phyloP scores from a whole-genome alignment of 2,888 invertebrate species.

The Neoitamus cyanurus region DNA sequence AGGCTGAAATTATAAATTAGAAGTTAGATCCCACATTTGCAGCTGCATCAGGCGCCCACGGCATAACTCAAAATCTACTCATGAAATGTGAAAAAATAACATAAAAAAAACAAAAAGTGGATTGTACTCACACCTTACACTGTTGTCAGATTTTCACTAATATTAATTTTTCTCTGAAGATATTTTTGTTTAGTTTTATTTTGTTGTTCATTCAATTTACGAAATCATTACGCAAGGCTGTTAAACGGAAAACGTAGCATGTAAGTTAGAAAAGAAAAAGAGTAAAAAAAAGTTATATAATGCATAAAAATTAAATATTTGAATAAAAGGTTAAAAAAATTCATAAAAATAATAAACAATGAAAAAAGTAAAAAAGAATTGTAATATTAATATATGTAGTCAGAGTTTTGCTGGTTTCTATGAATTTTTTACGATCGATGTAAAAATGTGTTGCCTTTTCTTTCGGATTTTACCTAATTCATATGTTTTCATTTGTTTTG shows the following conservation, averaged over 20 bases:
- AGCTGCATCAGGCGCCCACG: not conserved
- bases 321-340: not conserved
- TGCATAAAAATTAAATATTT: not conserved
- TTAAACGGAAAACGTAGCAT: slow-evolving; percentile 10
- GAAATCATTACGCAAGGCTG: slow-evolving; percentile 34
- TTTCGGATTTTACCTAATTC: slow-evolving; percentile 8
- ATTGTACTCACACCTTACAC: not conserved
- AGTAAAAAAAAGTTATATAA: not conserved
- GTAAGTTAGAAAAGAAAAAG: not conserved
- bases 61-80: not conserved
- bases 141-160: not conserved
- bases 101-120: not conserved
- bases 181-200: not conserved
- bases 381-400: slow-evolving; percentile 1
- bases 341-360: not conserved
- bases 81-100: not conserved
- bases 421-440: slow-evolving; percentile 2
- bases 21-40: not conserved
- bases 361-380: not conserved
- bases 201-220: slow-evolving; percentile 17
- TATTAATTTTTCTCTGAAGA: not conserved
- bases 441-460: not conserved
- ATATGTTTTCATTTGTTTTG: slow-evolving; percentile 20
- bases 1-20: not conserved
- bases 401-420: slow-evolving; percentile 16